Evolutionary conservation across 1,140 invertebrate genomes (phyloP).

Genomic region (Nixonia krombeini): DNA sequence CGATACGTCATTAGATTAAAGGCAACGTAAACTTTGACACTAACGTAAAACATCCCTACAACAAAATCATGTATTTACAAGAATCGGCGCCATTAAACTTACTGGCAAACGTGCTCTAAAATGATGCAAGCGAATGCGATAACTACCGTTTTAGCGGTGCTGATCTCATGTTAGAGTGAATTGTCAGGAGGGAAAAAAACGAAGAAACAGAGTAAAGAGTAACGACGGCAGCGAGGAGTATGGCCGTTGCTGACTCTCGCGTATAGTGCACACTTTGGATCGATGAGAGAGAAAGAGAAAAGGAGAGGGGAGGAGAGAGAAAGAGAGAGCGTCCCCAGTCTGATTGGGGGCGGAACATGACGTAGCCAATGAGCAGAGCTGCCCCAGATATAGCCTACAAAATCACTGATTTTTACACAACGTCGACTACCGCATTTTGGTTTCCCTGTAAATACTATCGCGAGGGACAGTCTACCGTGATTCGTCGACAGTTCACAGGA

Average conservation of each 20-base stretch:
- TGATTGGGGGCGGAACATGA: constrained; percentile 69
- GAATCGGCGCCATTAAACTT: too few species aligned
- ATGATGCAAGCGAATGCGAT: too few species aligned
- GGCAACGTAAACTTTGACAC: too few species aligned
- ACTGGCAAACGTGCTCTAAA: too few species aligned
- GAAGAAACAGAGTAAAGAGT: constrained; percentile 26
- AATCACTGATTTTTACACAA: constrained; percentile 69
- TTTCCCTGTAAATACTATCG: constrained; percentile 48
- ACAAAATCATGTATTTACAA: too few species aligned
- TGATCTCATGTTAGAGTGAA: constrained; percentile 24
- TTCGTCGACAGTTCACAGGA: constrained; percentile 35
- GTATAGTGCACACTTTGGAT: constrained; percentile 41
- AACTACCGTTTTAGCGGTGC: constrained; percentile 26
- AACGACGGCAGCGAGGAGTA: constrained; percentile 26
- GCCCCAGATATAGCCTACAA: constrained; percentile 67
- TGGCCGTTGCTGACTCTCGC: constrained; percentile 40
- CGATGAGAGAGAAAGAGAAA: constrained; percentile 47
- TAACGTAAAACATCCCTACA: too few species aligned
- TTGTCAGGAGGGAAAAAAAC: constrained; percentile 42
- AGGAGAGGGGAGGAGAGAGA: constrained; percentile 48
- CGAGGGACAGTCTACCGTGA: constrained; percentile 42
- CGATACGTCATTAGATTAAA: too few species aligned
- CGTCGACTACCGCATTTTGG: constrained; percentile 46
- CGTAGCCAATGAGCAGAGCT: constrained; percentile 69
- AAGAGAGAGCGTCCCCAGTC: constrained; percentile 55